phyloP scores from a whole-genome alignment of 2,888 invertebrate genomes.

The Diaphora mendica region DNA sequence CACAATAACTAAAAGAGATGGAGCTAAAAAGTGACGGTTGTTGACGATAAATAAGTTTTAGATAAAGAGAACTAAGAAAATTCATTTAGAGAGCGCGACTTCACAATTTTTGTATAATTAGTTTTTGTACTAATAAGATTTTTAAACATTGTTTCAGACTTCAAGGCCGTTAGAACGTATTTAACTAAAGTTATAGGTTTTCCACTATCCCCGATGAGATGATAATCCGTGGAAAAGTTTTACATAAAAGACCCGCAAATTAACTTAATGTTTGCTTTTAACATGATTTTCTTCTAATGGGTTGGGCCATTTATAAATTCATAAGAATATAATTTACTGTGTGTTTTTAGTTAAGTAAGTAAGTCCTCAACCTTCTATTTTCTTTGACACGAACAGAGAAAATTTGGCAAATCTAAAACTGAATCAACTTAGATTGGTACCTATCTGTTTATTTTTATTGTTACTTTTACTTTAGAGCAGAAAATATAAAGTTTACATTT shows the following conservation, averaged over 20 bases:
- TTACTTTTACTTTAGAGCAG: conserved; percentile 40
- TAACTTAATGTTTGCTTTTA: background rate
- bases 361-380: background rate
- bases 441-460: conserved; percentile 25
- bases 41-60: background rate
- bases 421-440: background rate
- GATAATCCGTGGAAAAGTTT: background rate
- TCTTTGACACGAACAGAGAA: background rate
- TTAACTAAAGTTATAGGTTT: background rate
- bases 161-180: too few species aligned
- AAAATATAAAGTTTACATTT: conserved; percentile 60
- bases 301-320: background rate
- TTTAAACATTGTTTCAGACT: background rate
- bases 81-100: too few species aligned
- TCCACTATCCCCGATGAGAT: background rate
- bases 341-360: too few species aligned
- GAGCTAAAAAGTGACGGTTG: background rate
- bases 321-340: background rate
- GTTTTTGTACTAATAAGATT: background rate
- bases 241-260: background rate
- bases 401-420: background rate
- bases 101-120: too few species aligned
- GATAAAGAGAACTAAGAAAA: too few species aligned
- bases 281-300: background rate
- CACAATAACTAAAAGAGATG: background rate